A percentile compares a stretch with the other conserved stretches of the same genome.
phyloP scores from a whole-genome alignment of 2,888 invertebrate species.

The Congeria kusceri region DNA sequence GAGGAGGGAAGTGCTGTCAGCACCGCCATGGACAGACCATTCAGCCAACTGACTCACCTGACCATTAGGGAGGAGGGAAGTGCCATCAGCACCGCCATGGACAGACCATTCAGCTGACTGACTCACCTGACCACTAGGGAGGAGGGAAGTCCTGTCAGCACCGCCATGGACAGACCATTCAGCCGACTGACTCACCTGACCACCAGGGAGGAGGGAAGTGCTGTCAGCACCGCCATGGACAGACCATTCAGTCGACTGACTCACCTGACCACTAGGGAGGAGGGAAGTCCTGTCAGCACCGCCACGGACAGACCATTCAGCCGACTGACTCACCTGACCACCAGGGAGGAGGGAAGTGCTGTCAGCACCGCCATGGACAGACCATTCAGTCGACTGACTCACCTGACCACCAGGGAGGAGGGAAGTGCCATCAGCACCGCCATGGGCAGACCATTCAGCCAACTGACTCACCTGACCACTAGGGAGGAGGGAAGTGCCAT shows the following conservation, averaged over 20 bases:
- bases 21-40: constrained; percentile 95
- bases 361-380: not conserved
- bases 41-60: constrained; percentile 83
- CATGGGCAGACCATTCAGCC: not conserved
- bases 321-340: not conserved
- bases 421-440: not conserved
- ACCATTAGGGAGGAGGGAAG: not conserved
- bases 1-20: constrained; percentile 91
- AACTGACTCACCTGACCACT: not conserved
- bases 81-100: not conserved
- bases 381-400: not conserved
- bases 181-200: constrained; percentile 51
- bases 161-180: not conserved
- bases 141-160: not conserved
- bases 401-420: not conserved
- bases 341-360: not conserved
- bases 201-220: constrained; percentile 87
- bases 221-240: constrained; percentile 94
- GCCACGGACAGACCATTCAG: constrained; percentile 92
- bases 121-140: not conserved
- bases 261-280: constrained; percentile 69
- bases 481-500: not conserved
- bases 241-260: constrained; percentile 90
- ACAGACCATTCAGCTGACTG: not conserved
- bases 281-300: constrained; percentile 91